Percentiles rank a stretch among this genome's conserved stretches.
Evolutionary conservation across 1,140 invertebrate species (phyloP).

Genomic region (Heterodera schachtii): DNA sequence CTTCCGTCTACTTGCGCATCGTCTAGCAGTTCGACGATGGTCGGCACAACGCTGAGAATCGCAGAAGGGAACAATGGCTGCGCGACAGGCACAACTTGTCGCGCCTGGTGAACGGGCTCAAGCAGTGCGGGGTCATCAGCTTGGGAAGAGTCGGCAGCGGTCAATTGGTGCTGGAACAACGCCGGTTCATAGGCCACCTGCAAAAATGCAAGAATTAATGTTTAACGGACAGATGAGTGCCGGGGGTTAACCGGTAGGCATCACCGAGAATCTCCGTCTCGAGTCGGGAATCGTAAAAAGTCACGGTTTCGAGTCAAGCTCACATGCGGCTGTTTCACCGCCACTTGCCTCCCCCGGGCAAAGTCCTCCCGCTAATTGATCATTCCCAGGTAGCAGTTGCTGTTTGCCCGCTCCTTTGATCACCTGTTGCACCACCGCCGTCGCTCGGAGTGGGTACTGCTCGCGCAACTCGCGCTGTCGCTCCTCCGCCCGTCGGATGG

Average conservation of each 20-base stretch:
- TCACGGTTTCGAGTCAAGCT: too few relatives aligned
- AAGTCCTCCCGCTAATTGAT: too few relatives aligned
- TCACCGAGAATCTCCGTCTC: too few relatives aligned
- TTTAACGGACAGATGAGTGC: background rate
- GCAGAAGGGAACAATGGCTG: conserved; percentile 94
- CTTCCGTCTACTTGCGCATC: conserved; percentile 92
- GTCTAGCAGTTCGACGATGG: conserved; percentile 90
- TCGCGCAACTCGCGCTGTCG: conserved; percentile 89
- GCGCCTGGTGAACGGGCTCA: conserved; percentile 56
- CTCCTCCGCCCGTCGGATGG: conserved; percentile 90
- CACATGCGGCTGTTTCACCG: too few relatives aligned
- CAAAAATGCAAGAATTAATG: background rate
- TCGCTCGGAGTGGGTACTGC: conserved; percentile 93
- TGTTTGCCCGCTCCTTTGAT: background rate
- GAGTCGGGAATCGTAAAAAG: too few relatives aligned
- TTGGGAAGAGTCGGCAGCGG: conserved; percentile 7
- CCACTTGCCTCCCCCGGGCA: too few relatives aligned
- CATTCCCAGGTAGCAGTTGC: too few relatives aligned
- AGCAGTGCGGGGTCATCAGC: conserved; percentile 62
- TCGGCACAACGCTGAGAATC: conserved; percentile 88
- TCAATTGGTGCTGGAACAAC: conserved; percentile 72
- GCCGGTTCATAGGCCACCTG: conserved; percentile 79
- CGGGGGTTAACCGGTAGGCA: too few relatives aligned
- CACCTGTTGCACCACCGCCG: conserved; percentile 86
- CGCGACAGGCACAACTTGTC: conserved; percentile 75